Evolutionary conservation across 2,797 vertebrate species (phyloP), one percentile per base, ranked within the genome.

Genomic region (Taenioides sp.): DNA sequence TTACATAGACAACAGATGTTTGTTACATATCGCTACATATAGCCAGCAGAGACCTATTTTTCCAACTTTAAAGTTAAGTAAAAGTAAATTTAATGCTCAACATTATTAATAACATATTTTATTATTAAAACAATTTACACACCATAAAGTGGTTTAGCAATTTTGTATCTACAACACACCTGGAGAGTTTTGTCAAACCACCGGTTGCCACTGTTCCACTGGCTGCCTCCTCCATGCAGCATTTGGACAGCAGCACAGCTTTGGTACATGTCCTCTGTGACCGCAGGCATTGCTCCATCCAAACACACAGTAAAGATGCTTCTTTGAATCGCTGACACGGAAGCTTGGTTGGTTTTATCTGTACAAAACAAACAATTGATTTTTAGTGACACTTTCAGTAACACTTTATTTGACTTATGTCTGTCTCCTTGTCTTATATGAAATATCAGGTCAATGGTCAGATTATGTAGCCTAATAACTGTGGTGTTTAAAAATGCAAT

Each of bases 141-240:
- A 52, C 7, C 50, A 52, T 50, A 52, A 52, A 69, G 7, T 31
- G 7, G 7, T 31, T 31, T 17, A 61, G 20, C 22, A 2, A 60
- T 60, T 37, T 20, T n/a, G 12, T 22, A 23, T 23, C 40, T 17
- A 47, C 14, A 0, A 1, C 60, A 71, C 73, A 99, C 98, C 93
- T 99, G 97, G 65, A 99, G 90, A 0, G 98, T 99, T 90, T 99
- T 99, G 90, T 99, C 97, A 0, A 99, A 99, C 98, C 98, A 99
- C 70, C 98, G 95, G 88, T 99, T 99, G 62, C 95, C 96, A 0
- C 97, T 99, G 89, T 99, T 97, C 84, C 83, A 86, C 64, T 69
- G 74, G 71, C 89, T 90, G 65, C 93, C 93, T 67, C 93, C 93
- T 68, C 93, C 93, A 0, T 94, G 93, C 65, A 95, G 87, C 96